Evolutionary conservation across 2,113 vertebrate species (phyloP).

Genomic region (Prinia subflava): DNA sequence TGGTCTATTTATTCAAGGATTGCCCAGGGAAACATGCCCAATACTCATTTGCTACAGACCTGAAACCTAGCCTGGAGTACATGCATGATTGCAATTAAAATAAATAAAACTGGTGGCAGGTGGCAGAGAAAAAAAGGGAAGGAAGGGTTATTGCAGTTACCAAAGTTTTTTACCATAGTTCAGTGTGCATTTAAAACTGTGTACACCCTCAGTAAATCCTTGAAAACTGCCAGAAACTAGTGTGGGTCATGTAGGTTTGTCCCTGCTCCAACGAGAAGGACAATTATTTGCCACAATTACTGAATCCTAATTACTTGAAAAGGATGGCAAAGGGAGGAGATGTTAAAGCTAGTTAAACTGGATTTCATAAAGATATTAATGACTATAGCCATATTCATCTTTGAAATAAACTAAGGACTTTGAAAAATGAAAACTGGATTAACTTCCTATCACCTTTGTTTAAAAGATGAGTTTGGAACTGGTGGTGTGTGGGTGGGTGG

Average conservation of each 20-base stretch:
- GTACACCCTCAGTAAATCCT: neutral
- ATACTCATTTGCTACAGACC: neutral
- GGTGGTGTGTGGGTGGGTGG: neutral
- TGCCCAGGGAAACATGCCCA: neutral
- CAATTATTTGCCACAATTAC: neutral
- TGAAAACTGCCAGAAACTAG: neutral
- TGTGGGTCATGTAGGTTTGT: neutral
- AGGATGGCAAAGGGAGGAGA: neutral
- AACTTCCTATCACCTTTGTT: neutral
- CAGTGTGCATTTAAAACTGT: neutral
- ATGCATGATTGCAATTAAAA: neutral
- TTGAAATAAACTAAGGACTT: neutral
- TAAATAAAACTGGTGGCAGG: neutral
- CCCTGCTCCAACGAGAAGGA: neutral
- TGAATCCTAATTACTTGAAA: neutral
- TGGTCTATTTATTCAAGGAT: neutral
- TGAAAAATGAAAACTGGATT: neutral
- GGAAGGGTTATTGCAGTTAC: neutral
- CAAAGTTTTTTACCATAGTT: neutral
- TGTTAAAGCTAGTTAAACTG: neutral
- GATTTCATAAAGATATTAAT: neutral
- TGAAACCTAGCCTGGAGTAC: neutral
- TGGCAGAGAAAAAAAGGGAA: neutral
- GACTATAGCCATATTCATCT: neutral
- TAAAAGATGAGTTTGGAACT: neutral